Base-by-base conservation (phyloP, 2,797 vertebrate genomes). In the Emydoidea blandingii region DNA sequence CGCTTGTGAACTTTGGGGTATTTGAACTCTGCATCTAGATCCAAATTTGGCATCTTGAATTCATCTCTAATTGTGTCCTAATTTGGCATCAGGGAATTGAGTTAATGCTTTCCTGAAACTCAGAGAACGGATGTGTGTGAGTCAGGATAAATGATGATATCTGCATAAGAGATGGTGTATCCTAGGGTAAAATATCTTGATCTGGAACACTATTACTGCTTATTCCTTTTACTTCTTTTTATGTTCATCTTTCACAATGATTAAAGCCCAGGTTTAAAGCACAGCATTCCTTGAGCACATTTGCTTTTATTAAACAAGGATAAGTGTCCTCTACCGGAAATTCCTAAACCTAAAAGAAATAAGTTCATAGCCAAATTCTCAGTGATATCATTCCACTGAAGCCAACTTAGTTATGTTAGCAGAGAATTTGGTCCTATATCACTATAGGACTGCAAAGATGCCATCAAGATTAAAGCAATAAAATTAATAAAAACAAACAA, bases 401-500 rank as follows among this genome's bases (percentile, higher is more conserved):
- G 47, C 52, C 53, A 83, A 23, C 6, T 54, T 11, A 54, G 18
- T 44, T 53, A 92, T 74, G 14, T 57, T 93, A 81, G 8, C 72
- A 53, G 62, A 57, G 86, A 92, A 85, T 83, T 62, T 16, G 1
- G 8, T 34, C 68, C 44, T 86, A 90, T 90, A 44, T 92, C 29
- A 59, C 62, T 44, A 47, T 37, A 19, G 88, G 91, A 87, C 19
- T 4, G 47, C 87, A 93, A 94, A 92, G 3, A 54, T 78, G 15
- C 5, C 90, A 23, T 87, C 76, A 88, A 81, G 37, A 81, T 87
- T 96, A 92, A 94, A 87, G 47, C 11, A 87, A 11, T 5, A 89
- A 94, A 92, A 94, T 88, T 88, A 93, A 83, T 52, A 94, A 87
- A 92, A 81, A n/a, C 34, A n/a, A 65, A 65, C 7, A n/a, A 57